Percentiles rank a stretch among this genome's conserved stretches.
phyloP scores from a whole-genome alignment of 2,888 invertebrate species.

The Macrostomum cliftonense region DNA sequence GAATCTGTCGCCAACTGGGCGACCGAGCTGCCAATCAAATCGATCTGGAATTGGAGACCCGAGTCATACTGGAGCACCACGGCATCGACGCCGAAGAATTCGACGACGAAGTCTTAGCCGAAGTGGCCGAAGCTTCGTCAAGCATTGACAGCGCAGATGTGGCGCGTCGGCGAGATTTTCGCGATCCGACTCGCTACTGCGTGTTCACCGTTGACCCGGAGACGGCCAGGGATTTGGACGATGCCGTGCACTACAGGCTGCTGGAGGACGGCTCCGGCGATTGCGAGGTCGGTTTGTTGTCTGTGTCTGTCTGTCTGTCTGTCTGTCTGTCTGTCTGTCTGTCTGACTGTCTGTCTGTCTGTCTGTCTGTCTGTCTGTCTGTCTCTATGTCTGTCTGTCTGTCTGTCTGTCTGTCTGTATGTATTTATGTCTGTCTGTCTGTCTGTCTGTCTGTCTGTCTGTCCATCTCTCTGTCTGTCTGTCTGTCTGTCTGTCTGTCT shows the following conservation, averaged over 20 bases:
- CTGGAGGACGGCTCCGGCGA: conserved; percentile 34
- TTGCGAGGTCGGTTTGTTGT: conserved; percentile 44
- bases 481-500: no score
- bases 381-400: background rate
- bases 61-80: conserved; percentile 59
- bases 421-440: no score
- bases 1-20: background rate
- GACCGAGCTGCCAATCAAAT: background rate
- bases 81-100: conserved; percentile 56
- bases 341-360: no score
- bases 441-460: no score
- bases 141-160: background rate
- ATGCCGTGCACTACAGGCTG: conserved; percentile 40
- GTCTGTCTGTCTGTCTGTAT: no score
- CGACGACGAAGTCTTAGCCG: conserved; percentile 45
- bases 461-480: background rate
- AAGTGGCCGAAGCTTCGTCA: conserved; percentile 36
- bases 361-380: no score
- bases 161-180: background rate
- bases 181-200: conserved; percentile 45
- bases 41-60: conserved; percentile 57
- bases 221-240: conserved; percentile 77
- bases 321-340: no score
- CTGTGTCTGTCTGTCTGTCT: background rate
- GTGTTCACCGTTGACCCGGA: conserved; percentile 82